Evolutionary conservation across 2,113 vertebrate species (phyloP), one percentile per base, ranked within the genome.

Genomic region (Vulpes lagopus): DNA sequence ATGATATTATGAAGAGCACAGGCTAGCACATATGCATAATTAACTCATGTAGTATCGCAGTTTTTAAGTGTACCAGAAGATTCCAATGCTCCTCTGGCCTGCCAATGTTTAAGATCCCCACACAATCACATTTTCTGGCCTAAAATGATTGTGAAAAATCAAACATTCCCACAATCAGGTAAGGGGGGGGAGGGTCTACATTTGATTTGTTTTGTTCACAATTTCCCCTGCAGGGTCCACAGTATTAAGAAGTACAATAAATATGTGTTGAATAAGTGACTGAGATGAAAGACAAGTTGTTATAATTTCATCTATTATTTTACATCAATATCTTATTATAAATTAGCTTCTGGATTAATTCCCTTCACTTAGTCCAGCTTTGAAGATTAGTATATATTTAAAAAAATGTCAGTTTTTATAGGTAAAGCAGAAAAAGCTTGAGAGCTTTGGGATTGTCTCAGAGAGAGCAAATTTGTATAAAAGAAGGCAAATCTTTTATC

Each of bases 251-350:
- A 65, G 22, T 76, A 49, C 20, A 83, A 82, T 20, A 95, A 92
- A 79, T 49, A 85, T 53, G 30, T 95, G 65, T 71, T 87, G 51
- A 96, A 67, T 84, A 49, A 89, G 27, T 38, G 43, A 90, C 43
- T 82, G 51, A 83, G 91, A 89, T 49, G 2, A 32, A 85, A n/a
- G 35, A 76, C 67, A 95, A 85, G 51, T 62, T 59, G 71, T 51
- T 88, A 74, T 10, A 89, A 25, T 88, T 94, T 74, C 65, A 91
- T 71, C 32, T 84, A 83, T 32, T 73, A 67, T 59, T 95, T 97
- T 95, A 27, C 32, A 73, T 62, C 67, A 78, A 60, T 30, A 83
- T 59, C 16, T 38, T 89, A 73, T 17, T 14, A 92, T 71, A 82
- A 91, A 80, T 80, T 65, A 94, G 20, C 49, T 88, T 88, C 59